These are phyloP conservation scores for Calliphora vicina DNA, from an alignment of 1,140 invertebrate genomes.

Conservation along the genomic window DNA sequence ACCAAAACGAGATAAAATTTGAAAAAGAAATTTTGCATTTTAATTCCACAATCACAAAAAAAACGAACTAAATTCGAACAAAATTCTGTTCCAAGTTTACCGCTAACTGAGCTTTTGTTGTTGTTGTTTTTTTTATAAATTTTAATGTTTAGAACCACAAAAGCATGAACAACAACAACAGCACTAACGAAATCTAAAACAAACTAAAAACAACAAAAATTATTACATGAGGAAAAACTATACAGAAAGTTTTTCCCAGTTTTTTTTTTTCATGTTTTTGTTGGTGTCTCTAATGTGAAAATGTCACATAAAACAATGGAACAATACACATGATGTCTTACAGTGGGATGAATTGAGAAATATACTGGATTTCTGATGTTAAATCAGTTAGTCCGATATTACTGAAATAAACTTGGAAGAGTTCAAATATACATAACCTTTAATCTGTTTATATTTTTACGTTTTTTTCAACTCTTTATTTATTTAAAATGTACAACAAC, in stretches of 20 bases:
- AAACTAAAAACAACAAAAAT: neutral
- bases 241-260: neutral
- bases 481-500: too few relatives aligned
- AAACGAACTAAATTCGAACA: neutral
- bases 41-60: neutral
- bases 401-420: too few relatives aligned
- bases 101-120: neutral
- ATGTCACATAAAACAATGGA: neutral
- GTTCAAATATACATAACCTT: too few relatives aligned
- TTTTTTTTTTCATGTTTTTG: neutral
- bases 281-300: neutral
- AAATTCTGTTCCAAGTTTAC: neutral
- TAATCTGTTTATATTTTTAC: too few relatives aligned
- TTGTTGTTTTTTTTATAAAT: neutral
- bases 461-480: too few relatives aligned
- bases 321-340: neutral
- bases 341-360: too few relatives aligned
- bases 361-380: too few relatives aligned
- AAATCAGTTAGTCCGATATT: too few relatives aligned
- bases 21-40: too few relatives aligned
- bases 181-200: too few relatives aligned
- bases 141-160: conserved; percentile 1
- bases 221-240: neutral
- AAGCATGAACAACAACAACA: neutral
- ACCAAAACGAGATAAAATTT: too few relatives aligned